Base-by-base conservation (phyloP, 1,140 invertebrate species). In the Caenorhabditis inopinata region DNA sequence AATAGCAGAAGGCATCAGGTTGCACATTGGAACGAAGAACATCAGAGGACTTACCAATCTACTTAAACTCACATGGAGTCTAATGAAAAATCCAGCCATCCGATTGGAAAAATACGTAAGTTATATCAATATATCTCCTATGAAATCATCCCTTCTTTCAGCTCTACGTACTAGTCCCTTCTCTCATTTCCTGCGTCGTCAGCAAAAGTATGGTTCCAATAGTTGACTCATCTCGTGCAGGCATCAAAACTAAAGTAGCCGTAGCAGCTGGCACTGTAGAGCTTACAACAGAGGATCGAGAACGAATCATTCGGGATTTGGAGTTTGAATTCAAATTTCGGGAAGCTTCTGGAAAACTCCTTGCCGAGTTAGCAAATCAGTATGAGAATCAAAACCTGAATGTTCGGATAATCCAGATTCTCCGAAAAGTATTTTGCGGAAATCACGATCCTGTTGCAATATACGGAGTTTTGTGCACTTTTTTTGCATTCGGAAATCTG, bases 51-150 rank as follows among this genome's bases (percentile, higher is more conserved):
- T 68, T 1, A 32, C 58, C 16, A 68, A 68, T 68, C 32, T 68
- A 16, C 1, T 68, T 29, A 68, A 68, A 68, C 2, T 68, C n/a
- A 42, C 58, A 18, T 68, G 58, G 58, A 68, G 58, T 68, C n/a
- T 68, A 32, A 68, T 68, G 58, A 68, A 68, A 25, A 68, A 68
- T 68, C 32, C 58, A 9, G 6, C n/a, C 21, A 68, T 68, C 12
- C 32, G 58, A 21, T 21, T 68, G 16, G 58, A 68, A 25, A 68
- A 68, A 68, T 68, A 68, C 23, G 58, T 68, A 68, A 51, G 46
- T n/a, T n/a, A n/a, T n/a, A n/a, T n/a, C n/a, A n/a, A n/a, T n/a
- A n/a, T n/a, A n/a, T n/a, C n/a, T 23, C 5, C 18, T 1, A 25
- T 14, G 21, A n/a, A 4, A 25, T 23, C 9, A 62, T 18, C 9